A percentile compares a stretch with the other conserved stretches of the same genome.
Evolutionary conservation across 2,797 vertebrate genomes (phyloP).

Genomic region (Gymnoscopelus braueri): DNA sequence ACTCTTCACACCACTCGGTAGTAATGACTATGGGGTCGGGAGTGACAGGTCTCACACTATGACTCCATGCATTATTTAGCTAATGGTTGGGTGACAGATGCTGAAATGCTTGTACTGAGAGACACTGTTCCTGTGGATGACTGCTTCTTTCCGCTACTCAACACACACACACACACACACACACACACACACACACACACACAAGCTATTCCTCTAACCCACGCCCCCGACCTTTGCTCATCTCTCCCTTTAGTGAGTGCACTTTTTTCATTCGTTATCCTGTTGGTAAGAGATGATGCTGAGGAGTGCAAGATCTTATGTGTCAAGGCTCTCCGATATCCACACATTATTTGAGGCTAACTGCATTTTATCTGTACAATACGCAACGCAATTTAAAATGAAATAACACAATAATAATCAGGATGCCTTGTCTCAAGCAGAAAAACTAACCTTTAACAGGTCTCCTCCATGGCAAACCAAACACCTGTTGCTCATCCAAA

Average conservation of each 20-base stretch:
- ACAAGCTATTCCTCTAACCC: too few species aligned
- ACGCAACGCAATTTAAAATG: constrained; percentile 28
- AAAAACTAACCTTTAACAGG: too few species aligned
- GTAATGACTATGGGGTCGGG: constrained; percentile 39
- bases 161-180: neutral
- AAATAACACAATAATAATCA: neutral
- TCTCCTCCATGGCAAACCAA: too few species aligned
- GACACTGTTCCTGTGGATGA: constrained; percentile 33
- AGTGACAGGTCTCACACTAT: constrained; percentile 38
- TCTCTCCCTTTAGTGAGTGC: constrained; percentile 11
- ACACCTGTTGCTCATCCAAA: too few species aligned
- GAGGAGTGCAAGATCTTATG: constrained; percentile 14
- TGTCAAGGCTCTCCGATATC: constrained; percentile 35
- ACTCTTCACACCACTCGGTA: constrained; percentile 35
- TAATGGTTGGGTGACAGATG: constrained; percentile 67
- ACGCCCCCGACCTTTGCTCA: too few species aligned
- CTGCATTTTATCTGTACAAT: constrained; percentile 2
- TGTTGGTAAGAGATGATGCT: constrained; percentile 32
- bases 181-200: too few species aligned
- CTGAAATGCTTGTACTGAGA: constrained; percentile 48
- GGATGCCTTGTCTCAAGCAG: too few species aligned
- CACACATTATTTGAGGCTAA: constrained; percentile 24
- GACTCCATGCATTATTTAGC: constrained; percentile 73
- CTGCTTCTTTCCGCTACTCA: neutral
- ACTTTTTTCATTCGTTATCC: constrained; percentile 32